Conservation (phyloP, 1,140 invertebrate genomes). For the Drosophila lacertosa region DNA sequence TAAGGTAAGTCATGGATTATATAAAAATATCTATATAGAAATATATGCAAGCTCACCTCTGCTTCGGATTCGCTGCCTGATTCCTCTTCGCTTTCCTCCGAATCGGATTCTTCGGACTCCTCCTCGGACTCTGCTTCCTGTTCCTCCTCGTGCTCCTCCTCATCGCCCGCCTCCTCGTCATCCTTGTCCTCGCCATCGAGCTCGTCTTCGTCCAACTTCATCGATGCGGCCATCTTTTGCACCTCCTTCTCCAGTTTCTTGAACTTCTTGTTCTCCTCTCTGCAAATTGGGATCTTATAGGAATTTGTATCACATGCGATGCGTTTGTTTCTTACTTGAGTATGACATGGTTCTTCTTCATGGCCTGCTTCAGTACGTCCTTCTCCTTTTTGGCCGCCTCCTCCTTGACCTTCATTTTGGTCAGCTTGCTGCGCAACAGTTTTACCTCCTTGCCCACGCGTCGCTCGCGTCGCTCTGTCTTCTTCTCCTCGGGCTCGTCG, state of each 20-base stretch:
- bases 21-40: constrained; percentile 4
- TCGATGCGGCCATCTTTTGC: constrained; percentile 93
- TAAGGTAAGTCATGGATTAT: constrained; percentile 81
- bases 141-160: constrained; percentile 86
- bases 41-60: constrained; percentile 82
- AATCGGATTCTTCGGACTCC: constrained; percentile 87
- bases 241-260: constrained; percentile 93
- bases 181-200: constrained; percentile 88
- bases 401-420: constrained; percentile 91
- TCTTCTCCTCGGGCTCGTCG: constrained; percentile 89
- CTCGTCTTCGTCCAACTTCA: constrained; percentile 91
- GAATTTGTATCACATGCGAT: too few relatives aligned
- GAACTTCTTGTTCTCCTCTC: constrained; percentile 90
- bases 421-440: constrained; percentile 90
- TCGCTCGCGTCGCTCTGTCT: constrained; percentile 85
- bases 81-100: constrained; percentile 86
- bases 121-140: constrained; percentile 88
- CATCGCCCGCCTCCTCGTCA: constrained; percentile 87
- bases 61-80: constrained; percentile 88
- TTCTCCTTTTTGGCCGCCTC: constrained; percentile 91
- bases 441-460: constrained; percentile 89
- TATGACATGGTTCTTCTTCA: constrained; percentile 91
- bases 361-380: constrained; percentile 89
- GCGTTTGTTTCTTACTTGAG: constrained; percentile 86
- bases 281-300: constrained; percentile 52